Conservation (phyloP, 2,888 invertebrate genomes). For the Pterostichus niger region DNA sequence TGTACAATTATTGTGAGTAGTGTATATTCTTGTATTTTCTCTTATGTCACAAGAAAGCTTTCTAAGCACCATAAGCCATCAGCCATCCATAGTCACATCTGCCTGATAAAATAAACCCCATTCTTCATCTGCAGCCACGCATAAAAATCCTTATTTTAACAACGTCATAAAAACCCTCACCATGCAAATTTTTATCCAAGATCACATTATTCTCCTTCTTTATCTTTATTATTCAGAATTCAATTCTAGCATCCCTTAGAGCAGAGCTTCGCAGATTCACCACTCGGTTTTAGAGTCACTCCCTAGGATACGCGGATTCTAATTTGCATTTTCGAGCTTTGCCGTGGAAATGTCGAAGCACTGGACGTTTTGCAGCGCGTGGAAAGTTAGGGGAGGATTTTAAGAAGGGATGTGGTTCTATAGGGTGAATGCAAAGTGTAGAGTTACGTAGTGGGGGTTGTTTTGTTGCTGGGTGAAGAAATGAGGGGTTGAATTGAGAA, state of each 20-base stretch:
- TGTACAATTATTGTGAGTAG: no score
- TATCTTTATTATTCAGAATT: conserved; percentile 55
- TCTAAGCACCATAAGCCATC: not conserved
- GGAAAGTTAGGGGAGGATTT: conserved; percentile 14
- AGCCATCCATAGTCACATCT: no score
- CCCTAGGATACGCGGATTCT: not conserved
- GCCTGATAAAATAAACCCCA: not conserved
- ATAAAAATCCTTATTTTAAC: conserved; percentile 27
- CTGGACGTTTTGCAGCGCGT: not conserved
- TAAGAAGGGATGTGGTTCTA: not conserved
- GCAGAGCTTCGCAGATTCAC: not conserved
- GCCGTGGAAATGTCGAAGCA: not conserved
- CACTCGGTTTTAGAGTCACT: not conserved
- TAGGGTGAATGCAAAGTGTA: conserved; percentile 13
- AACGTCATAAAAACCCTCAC: conserved; percentile 8
- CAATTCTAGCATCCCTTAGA: conserved; percentile 26
- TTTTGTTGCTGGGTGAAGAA: not conserved
- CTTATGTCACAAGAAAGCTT: no score
- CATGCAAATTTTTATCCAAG: conserved; percentile 31
- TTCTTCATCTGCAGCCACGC: conserved; percentile 12
- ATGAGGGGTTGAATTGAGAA: not conserved
- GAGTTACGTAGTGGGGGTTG: not conserved
- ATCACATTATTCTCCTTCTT: conserved; percentile 40
- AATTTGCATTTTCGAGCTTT: conserved; percentile 26
- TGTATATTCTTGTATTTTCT: no score